phyloP scores from a whole-genome alignment of 2,113 vertebrate species.

The Rhinolophus ferrumequinum region DNA sequence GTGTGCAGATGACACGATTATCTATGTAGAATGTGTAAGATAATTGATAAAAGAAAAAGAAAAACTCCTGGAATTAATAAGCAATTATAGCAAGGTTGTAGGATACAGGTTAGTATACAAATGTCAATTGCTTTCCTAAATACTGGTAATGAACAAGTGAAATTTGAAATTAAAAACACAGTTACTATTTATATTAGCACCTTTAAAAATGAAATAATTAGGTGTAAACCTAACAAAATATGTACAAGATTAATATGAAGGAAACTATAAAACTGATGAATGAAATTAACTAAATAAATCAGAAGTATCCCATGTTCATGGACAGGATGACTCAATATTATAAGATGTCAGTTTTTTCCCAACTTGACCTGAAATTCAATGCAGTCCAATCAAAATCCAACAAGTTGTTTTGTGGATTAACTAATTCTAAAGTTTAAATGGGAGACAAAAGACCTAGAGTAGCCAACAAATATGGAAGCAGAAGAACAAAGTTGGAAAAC shows the following conservation, averaged over 20 bases:
- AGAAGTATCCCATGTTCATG: not conserved
- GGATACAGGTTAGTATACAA: not conserved
- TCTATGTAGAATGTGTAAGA: not conserved
- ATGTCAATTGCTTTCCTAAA: not conserved
- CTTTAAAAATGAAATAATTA: not conserved
- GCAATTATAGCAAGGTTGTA: not conserved
- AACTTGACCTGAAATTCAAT: not conserved
- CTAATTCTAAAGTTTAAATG: not conserved
- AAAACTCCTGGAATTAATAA: not conserved
- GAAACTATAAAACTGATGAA: not conserved
- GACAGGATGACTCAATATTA: not conserved
- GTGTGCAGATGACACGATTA: not conserved
- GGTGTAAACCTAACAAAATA: not conserved
- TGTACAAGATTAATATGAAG: not conserved
- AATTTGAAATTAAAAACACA: not conserved
- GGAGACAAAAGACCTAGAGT: not conserved
- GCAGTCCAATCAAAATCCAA: not conserved
- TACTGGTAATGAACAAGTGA: not conserved
- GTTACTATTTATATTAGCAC: not conserved
- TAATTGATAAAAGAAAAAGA: not conserved
- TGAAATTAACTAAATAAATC: not conserved
- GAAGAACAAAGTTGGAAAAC: not conserved
- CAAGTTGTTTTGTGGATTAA: not conserved
- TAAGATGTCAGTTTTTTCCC: not conserved
- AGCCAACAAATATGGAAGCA: not conserved